A percentile compares a stretch with the other conserved stretches of the same genome.
phyloP scores from a whole-genome alignment of 2,797 vertebrate genomes.

The Synanceia verrucosa region DNA sequence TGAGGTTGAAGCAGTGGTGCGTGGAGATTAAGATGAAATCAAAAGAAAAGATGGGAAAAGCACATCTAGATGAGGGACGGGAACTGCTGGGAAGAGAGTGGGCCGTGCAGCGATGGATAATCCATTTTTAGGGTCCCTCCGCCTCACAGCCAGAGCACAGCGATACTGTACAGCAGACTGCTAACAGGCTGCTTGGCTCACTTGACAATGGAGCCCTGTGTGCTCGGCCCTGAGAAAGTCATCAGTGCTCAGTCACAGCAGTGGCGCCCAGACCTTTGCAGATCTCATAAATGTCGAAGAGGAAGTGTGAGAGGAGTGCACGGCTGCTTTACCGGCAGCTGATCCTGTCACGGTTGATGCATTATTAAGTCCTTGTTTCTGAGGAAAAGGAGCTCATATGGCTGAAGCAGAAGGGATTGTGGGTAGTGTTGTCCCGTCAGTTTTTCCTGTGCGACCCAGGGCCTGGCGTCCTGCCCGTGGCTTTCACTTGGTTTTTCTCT shows the following conservation, averaged over 20 bases:
- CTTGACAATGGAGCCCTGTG: conserved; percentile 53
- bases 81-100: conserved; percentile 70
- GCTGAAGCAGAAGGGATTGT: conserved; percentile 39
- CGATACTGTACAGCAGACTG: not conserved
- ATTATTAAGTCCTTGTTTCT: conserved; percentile 71
- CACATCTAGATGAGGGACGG: conserved; percentile 54
- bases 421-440: conserved; percentile 12
- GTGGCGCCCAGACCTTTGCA: conserved; percentile 5
- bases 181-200: not conserved
- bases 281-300: conserved; percentile 40
- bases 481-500: conserved; percentile 44
- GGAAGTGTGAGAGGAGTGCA: conserved; percentile 28
- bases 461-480: conserved; percentile 21
- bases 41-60: conserved; percentile 20
- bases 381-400: conserved; percentile 42
- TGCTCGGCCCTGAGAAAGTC: conserved; percentile 62
- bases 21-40: not conserved
- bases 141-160: conserved; percentile 3
- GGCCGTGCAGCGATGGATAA: conserved; percentile 48
- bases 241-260: conserved; percentile 43
- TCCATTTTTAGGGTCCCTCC: conserved; percentile 51
- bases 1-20: not conserved
- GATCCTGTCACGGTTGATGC: conserved; percentile 45
- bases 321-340: conserved; percentile 44
- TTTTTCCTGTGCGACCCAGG: conserved; percentile 7